These are phyloP conservation scores for Tetragonisca angustula DNA, from an alignment of 2,888 invertebrate genomes.

Conservation along the genomic window DNA sequence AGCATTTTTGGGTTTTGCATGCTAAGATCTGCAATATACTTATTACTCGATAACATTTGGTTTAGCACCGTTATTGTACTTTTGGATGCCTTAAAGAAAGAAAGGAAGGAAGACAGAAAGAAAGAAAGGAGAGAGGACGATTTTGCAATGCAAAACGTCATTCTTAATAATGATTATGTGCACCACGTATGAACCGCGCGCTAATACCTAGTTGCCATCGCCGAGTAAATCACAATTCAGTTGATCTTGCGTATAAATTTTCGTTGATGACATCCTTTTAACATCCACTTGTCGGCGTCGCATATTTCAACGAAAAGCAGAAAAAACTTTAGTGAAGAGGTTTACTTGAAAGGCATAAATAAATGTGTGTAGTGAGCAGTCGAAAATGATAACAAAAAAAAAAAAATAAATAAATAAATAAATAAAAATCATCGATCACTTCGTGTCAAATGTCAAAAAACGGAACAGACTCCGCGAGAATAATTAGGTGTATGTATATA, in stretches of 20 bases:
- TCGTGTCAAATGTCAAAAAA: background rate
- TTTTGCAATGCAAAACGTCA: constrained; percentile 62
- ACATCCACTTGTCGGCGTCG: constrained; percentile 40
- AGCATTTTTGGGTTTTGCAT: background rate
- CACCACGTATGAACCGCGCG: constrained; percentile 60
- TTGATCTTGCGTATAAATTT: constrained; percentile 42
- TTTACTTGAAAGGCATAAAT: constrained; percentile 46
- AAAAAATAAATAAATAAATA: no score
- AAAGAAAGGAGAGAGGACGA: constrained; percentile 2
- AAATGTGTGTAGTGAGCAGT: constrained; percentile 10
- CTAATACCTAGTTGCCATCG: constrained; percentile 56
- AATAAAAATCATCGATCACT: background rate
- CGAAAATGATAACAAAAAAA: background rate
- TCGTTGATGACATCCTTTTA: constrained; percentile 42
- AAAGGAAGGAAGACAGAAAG: background rate
- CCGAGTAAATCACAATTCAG: constrained; percentile 41
- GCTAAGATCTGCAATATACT: background rate
- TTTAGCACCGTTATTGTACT: background rate
- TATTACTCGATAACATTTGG: background rate
- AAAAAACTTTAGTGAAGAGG: constrained; percentile 18
- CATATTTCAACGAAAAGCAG: constrained; percentile 24
- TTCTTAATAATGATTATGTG: constrained; percentile 55
- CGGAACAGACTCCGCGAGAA: constrained; percentile 2
- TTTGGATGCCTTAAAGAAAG: background rate
- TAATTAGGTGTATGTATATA: background rate